phyloP scores from a whole-genome alignment of 1,140 invertebrate species.

The Ceratoteleas bidentatus region DNA sequence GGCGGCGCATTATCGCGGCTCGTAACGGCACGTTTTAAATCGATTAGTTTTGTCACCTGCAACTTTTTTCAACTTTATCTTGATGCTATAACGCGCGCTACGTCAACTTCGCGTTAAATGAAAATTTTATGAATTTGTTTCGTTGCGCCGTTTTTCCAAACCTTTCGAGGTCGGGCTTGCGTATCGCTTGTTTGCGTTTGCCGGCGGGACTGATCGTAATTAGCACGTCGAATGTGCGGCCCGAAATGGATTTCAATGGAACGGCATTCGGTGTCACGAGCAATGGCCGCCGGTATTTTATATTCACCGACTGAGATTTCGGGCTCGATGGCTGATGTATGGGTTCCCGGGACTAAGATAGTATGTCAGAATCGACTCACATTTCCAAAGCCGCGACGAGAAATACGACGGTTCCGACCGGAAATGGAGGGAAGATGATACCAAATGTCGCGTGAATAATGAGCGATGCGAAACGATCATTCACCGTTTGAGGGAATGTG shows the following conservation, averaged over 20 bases:
- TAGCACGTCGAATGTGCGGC: not conserved
- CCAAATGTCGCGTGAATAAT: not conserved
- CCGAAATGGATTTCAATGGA: not conserved
- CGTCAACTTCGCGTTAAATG: constrained; percentile 17
- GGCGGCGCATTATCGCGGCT: not conserved
- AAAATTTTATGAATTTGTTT: constrained; percentile 16
- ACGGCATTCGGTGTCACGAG: not conserved
- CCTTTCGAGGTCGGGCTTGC: constrained; percentile 13
- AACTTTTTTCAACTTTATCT: constrained; percentile 26
- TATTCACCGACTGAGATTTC: not conserved
- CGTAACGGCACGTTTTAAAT: constrained; percentile 9
- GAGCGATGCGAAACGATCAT: too few relatives aligned
- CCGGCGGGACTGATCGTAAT: too few relatives aligned
- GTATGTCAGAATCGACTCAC: not conserved
- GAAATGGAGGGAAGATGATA: not conserved
- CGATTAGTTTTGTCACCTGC: constrained; percentile 30
- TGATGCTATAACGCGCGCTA: constrained; percentile 10
- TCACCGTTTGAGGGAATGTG: too few relatives aligned
- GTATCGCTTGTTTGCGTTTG: not conserved
- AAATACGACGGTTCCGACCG: not conserved
- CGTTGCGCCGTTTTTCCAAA: constrained; percentile 1
- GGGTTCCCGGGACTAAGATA: not conserved
- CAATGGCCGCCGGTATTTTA: not conserved
- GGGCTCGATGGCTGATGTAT: not conserved
- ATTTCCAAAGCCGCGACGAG: not conserved